Percentiles rank a stretch among this genome's conserved stretches.
phyloP scores from a whole-genome alignment of 2,113 vertebrate genomes.

The Notarius quadriscutis region DNA sequence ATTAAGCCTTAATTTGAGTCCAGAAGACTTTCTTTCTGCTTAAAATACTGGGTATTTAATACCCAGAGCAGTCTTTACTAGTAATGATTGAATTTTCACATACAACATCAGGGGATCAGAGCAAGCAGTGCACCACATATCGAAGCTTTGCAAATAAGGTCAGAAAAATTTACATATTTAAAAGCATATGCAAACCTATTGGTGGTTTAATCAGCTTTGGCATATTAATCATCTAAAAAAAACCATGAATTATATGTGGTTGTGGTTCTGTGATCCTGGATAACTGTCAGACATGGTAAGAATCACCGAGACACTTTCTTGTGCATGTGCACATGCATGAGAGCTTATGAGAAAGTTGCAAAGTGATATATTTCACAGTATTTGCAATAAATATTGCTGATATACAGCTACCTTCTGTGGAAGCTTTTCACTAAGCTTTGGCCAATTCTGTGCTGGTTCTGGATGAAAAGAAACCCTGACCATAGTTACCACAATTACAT shows the following conservation, averaged over 20 bases:
- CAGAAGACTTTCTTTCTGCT: conserved; percentile 56
- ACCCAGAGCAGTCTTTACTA: conserved; percentile 51
- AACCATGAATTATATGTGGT: background rate
- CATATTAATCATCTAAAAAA: background rate
- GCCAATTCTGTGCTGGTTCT: background rate
- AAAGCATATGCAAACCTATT: background rate
- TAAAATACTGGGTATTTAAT: conserved; percentile 60
- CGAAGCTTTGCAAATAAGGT: background rate
- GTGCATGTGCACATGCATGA: background rate
- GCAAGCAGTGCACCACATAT: background rate
- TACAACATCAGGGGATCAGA: background rate
- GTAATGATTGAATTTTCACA: conserved; percentile 38
- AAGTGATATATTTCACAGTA: background rate
- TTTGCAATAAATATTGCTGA: background rate
- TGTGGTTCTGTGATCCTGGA: background rate
- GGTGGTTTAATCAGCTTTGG: background rate
- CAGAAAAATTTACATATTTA: background rate
- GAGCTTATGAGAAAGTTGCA: background rate
- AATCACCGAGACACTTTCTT: too few relatives aligned
- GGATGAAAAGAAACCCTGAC: background rate
- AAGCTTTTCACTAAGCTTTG: background rate
- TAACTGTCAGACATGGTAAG: background rate
- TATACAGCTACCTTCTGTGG: background rate
- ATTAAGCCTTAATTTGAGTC: conserved; percentile 9
- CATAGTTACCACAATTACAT: background rate